Conservation (phyloP, 1,140 invertebrate species). For the Telenomus remus region DNA sequence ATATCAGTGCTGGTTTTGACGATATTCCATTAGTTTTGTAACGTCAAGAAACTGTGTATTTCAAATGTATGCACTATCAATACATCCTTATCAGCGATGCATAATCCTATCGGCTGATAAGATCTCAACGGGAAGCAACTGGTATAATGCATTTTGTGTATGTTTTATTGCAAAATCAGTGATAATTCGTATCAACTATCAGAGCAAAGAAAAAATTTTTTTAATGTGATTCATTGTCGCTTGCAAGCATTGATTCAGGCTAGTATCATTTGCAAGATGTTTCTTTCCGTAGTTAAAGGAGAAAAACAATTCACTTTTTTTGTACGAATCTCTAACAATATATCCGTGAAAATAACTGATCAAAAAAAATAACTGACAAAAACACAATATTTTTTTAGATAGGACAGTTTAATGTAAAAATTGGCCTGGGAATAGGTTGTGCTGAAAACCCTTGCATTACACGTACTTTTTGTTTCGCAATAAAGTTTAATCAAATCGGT, state of each 20-base stretch:
- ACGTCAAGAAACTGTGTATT: slow-evolving; percentile 23
- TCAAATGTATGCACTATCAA: slow-evolving; percentile 16
- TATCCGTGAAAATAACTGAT: background rate
- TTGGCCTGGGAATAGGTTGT: background rate
- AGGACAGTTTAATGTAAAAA: background rate
- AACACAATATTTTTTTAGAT: background rate
- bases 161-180: slow-evolving; percentile 21
- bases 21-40: slow-evolving; percentile 3
- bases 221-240: slow-evolving; percentile 5
- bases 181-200: slow-evolving; percentile 16
- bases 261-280: too few relatives aligned
- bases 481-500: slow-evolving; percentile 53
- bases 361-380: background rate
- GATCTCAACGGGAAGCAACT: slow-evolving; percentile 35
- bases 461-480: slow-evolving; percentile 34
- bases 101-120: slow-evolving; percentile 51
- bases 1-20: background rate
- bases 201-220: slow-evolving; percentile 4
- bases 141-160: slow-evolving; percentile 17
- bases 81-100: slow-evolving; percentile 39
- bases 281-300: too few relatives aligned
- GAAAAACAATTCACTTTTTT: background rate
- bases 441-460: slow-evolving; percentile 11
- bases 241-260: background rate
- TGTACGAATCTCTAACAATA: background rate